A percentile compares a stretch with the other conserved stretches of the same genome.
Conservation (phyloP, 2,888 invertebrate genomes). For the Eristalinus sepulchralis region DNA sequence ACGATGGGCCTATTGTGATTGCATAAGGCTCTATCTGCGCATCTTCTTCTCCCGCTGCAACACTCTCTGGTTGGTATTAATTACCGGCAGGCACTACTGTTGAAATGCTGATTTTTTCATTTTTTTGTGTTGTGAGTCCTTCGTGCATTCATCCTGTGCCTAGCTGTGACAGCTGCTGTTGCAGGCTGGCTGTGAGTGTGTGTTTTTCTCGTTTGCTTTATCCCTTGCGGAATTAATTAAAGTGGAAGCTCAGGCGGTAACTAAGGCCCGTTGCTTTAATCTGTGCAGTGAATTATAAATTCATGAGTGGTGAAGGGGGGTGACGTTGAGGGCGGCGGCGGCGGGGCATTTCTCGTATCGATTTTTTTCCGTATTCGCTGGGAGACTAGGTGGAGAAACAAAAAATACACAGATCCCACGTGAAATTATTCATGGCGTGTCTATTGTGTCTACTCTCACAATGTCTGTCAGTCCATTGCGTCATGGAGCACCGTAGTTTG, state of each 20-base stretch:
- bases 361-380: neutral
- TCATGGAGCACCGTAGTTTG: slow-evolving; percentile 9
- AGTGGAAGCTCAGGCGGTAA: slow-evolving; percentile 44
- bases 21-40: neutral
- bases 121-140: slow-evolving; percentile 32
- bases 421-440: neutral
- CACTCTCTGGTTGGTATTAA: neutral
- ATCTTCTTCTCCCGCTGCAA: neutral
- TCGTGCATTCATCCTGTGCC: slow-evolving; percentile 4
- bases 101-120: slow-evolving; percentile 5
- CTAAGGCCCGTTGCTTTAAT: neutral
- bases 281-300: neutral
- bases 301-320: neutral
- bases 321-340: neutral
- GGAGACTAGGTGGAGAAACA: neutral
- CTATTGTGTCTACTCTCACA: slow-evolving; percentile 13
- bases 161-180: neutral
- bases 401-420: neutral
- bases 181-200: neutral
- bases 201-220: neutral
- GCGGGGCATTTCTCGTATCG: neutral
- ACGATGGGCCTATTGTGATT: neutral
- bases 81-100: neutral
- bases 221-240: slow-evolving; percentile 58
- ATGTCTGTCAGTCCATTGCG: slow-evolving; percentile 25